Conservation (phyloP, 2,113 vertebrate species). For the Macroglossus sobrinus region DNA sequence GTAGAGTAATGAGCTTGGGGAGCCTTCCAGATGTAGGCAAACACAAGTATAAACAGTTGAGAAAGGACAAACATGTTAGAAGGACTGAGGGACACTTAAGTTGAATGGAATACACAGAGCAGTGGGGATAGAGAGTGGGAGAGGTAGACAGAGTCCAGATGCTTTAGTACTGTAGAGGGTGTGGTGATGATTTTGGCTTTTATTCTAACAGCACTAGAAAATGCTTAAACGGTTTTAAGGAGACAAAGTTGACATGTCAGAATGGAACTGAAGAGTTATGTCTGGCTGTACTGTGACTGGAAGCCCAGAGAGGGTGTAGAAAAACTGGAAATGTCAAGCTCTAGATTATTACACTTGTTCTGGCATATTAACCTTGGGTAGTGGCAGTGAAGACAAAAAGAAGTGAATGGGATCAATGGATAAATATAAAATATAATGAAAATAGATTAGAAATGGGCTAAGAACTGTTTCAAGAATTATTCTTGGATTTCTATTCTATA, state of each 20-base stretch:
- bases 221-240: not conserved
- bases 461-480: not conserved
- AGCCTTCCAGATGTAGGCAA: not conserved
- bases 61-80: not conserved
- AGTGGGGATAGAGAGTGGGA: not conserved
- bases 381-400: not conserved
- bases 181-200: not conserved
- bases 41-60: not conserved
- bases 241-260: not conserved
- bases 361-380: not conserved
- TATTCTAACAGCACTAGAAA: not conserved
- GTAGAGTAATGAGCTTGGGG: not conserved
- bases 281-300: not conserved
- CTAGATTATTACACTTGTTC: not conserved
- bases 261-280: not conserved
- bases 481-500: not conserved
- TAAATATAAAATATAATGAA: not conserved
- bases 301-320: not conserved
- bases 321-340: not conserved
- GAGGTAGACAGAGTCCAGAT: not conserved
- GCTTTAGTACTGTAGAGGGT: too few species aligned
- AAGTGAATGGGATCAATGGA: not conserved
- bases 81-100: not conserved
- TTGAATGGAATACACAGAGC: not conserved
- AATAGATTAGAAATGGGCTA: not conserved